Evolutionary conservation across 2,888 invertebrate genomes (phyloP).

Genomic region (Slavum lentiscoides): DNA sequence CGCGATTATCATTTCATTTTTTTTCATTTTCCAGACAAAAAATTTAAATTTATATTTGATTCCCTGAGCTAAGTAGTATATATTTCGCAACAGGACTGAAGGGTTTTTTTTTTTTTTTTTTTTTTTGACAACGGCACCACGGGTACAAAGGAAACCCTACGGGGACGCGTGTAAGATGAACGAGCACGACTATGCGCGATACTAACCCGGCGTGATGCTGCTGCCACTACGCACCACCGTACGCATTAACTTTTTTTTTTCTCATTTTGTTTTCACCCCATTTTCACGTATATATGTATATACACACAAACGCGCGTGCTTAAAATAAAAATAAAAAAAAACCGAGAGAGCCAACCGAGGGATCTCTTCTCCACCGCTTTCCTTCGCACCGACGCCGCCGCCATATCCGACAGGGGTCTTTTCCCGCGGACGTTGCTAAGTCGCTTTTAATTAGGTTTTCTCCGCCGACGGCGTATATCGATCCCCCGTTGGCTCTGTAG

Average conservation of each 20-base stretch:
- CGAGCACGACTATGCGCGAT: background rate
- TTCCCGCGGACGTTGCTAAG: constrained; percentile 51
- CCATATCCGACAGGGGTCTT: constrained; percentile 42
- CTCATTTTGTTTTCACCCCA: constrained; percentile 52
- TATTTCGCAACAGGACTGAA: background rate
- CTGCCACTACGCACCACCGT: background rate
- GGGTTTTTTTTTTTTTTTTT: constrained; percentile 19
- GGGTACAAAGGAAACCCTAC: constrained; percentile 50
- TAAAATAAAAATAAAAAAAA: background rate
- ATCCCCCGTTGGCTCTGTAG: background rate
- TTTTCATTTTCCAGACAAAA: constrained; percentile 25
- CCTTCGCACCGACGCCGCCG: constrained; percentile 13
- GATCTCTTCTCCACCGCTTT: constrained; percentile 46
- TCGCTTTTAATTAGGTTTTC: constrained; percentile 53
- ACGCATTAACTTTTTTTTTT: constrained; percentile 45
- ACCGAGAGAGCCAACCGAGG: constrained; percentile 40
- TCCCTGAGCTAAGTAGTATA: constrained; percentile 31
- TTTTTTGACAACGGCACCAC: constrained; percentile 32
- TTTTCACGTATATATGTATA: constrained; percentile 29
- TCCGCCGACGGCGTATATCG: constrained; percentile 41
- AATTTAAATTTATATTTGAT: constrained; percentile 53
- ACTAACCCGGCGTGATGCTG: background rate
- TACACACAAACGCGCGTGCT: too few relatives aligned
- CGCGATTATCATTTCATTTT: constrained; percentile 44
- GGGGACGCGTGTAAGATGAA: constrained; percentile 53